phyloP scores from a whole-genome alignment of 37 sponge, comb jelly and placozoan species.

The Cliona cf. orientalis region DNA sequence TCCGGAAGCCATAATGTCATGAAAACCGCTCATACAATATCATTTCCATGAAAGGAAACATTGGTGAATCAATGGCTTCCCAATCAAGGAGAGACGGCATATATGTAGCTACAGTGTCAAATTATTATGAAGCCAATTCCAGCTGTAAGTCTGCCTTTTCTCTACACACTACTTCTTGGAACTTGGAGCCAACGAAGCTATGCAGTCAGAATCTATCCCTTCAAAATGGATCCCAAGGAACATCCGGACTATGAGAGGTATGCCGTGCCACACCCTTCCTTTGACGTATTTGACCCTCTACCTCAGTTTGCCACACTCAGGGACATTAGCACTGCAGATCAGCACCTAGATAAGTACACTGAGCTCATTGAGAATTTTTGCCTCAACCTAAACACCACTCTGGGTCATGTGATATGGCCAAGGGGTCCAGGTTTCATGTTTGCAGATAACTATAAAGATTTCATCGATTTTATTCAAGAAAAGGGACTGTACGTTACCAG shows the following conservation, averaged over 20 bases:
- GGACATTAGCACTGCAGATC: background rate
- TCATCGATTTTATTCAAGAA: conserved; percentile 28
- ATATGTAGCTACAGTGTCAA: too few species aligned
- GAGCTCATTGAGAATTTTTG: conserved; percentile 26
- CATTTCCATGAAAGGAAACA: too few species aligned
- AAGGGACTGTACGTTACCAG: conserved; percentile 44
- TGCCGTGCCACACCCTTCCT: conserved; percentile 29
- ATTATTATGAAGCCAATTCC: too few species aligned
- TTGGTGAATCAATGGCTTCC: too few species aligned
- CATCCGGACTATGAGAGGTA: conserved; percentile 58
- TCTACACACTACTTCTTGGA: too few species aligned
- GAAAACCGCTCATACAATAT: too few species aligned
- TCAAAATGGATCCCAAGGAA: conserved; percentile 34
- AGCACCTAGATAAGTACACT: conserved; percentile 32
- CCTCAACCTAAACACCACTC: conserved; percentile 40
- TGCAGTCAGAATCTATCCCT: conserved; percentile 42
- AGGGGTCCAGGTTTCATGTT: conserved; percentile 24
- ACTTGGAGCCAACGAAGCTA: too few species aligned
- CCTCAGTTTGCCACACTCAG: conserved; percentile 55
- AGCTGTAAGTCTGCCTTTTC: too few species aligned
- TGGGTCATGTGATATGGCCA: conserved; percentile 53
- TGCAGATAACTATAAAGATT: conserved; percentile 33
- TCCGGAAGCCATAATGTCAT: too few species aligned
- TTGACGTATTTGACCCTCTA: conserved; percentile 3
- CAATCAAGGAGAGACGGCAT: too few species aligned